Percentiles rank a stretch among this genome's conserved stretches.
phyloP scores from a whole-genome alignment of 2,888 invertebrate species.

The Lottia scabra region DNA sequence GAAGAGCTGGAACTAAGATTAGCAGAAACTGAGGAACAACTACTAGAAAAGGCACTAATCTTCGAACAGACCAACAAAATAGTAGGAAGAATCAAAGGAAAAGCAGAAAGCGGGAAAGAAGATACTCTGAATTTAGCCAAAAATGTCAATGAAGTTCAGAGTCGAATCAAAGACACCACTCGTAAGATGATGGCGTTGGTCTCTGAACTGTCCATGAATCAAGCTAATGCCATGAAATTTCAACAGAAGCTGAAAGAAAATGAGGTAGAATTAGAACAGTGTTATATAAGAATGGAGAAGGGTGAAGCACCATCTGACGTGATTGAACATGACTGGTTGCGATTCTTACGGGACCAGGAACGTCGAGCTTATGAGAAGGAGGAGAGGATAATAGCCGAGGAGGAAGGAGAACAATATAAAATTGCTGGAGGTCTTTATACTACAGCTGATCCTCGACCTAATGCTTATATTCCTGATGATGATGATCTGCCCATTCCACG shows the following conservation, averaged over 20 bases:
- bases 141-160: conserved; percentile 66
- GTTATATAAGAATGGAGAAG: conserved; percentile 68
- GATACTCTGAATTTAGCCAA: conserved; percentile 68
- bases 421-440: conserved; percentile 65
- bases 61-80: conserved; percentile 66
- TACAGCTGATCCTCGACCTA: conserved; percentile 69
- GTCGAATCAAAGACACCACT: conserved; percentile 64
- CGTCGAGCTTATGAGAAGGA: conserved; percentile 50
- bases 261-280: conserved; percentile 64
- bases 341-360: conserved; percentile 52
- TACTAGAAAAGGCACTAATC: conserved; percentile 68
- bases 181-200: conserved; percentile 69
- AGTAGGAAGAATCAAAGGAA: conserved; percentile 58
- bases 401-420: conserved; percentile 66
- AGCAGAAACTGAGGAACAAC: conserved; percentile 66
- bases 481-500: conserved; percentile 68
- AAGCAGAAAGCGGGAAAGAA: conserved; percentile 64
- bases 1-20: conserved; percentile 67
- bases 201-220: conserved; percentile 69
- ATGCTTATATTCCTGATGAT: conserved; percentile 69
- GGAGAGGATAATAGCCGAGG: conserved; percentile 54
- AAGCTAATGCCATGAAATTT: conserved; percentile 63
- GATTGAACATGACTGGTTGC: conserved; percentile 64
- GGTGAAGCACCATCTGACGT: conserved; percentile 66
- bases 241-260: conserved; percentile 64